Percentiles rank a stretch among this genome's conserved stretches.
phyloP scores from a whole-genome alignment of 2,113 vertebrate species.

The Athene cunicularia region DNA sequence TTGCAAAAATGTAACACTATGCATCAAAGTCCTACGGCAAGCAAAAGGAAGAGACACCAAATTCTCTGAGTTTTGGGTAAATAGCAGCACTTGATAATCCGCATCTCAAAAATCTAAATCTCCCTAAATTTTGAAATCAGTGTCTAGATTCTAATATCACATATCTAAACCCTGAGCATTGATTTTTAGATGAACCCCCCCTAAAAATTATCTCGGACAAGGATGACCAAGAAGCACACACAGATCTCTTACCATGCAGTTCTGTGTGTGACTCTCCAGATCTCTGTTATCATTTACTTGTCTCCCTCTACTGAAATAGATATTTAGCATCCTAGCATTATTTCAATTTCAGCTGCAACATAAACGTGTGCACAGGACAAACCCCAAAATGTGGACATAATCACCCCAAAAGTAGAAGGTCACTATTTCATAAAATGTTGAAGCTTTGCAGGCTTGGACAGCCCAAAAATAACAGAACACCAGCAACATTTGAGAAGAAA shows the following conservation, averaged over 20 bases:
- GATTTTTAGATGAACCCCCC: background rate
- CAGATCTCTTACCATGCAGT: background rate
- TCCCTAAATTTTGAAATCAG: background rate
- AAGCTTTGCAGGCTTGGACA: background rate
- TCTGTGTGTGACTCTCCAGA: background rate
- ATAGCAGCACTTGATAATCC: background rate
- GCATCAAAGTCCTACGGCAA: background rate
- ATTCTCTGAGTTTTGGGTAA: background rate
- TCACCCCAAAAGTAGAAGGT: background rate
- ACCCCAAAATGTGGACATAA: background rate
- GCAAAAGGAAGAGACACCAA: background rate
- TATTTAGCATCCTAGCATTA: background rate
- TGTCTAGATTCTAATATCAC: background rate
- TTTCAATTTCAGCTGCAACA: background rate
- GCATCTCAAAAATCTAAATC: background rate
- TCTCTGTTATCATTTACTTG: background rate
- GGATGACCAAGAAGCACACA: background rate
- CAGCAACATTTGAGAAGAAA: background rate
- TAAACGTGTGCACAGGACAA: background rate
- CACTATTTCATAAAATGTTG: background rate
- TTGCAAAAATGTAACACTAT: background rate
- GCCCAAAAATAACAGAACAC: background rate
- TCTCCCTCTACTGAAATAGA: background rate
- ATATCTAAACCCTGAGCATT: background rate
- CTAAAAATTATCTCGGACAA: background rate